These are phyloP conservation scores for Microtus agrestis DNA, from an alignment of 2,797 vertebrate species.

Conservation along the genomic window DNA sequence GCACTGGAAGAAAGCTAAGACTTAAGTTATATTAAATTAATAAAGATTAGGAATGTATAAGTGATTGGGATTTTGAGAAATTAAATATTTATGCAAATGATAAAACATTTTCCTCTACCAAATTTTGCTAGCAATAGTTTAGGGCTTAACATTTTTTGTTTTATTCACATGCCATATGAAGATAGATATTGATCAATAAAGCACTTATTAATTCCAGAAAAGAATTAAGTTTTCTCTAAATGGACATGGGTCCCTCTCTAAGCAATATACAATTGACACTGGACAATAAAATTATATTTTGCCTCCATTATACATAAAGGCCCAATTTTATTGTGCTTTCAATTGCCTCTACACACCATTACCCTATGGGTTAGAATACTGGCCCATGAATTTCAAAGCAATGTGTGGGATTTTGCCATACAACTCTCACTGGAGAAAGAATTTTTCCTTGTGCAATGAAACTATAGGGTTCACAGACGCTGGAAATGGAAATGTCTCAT, in stretches of 20 bases:
- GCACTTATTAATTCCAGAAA: conserved; percentile 59
- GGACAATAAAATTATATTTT: conserved; percentile 79
- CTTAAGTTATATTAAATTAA: neutral
- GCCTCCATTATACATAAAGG: conserved; percentile 69
- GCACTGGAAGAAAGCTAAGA: neutral
- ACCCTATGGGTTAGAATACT: conserved; percentile 57
- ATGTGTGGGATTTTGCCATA: conserved; percentile 44
- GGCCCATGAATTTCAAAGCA: conserved; percentile 71
- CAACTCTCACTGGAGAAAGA: conserved; percentile 34
- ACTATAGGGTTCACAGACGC: conserved; percentile 68
- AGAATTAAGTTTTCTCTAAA: conserved; percentile 68
- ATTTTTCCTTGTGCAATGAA: conserved; percentile 63
- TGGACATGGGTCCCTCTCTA: conserved; percentile 41
- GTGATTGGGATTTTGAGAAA: conserved; percentile 31
- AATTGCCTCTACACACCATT: conserved; percentile 75
- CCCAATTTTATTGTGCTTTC: conserved; percentile 72
- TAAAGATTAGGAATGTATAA: conserved; percentile 25
- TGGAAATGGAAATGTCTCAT: conserved; percentile 72
- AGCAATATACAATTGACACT: conserved; percentile 64
- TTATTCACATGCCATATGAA: conserved; percentile 51
- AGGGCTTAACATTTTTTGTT: conserved; percentile 56
- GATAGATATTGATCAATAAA: conserved; percentile 39
- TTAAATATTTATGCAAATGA: conserved; percentile 28
- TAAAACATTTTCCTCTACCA: conserved; percentile 3
- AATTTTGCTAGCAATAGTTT: conserved; percentile 24